Evolutionary conservation across 2,113 vertebrate species (phyloP).

Genomic region (Calidris pygmaea): DNA sequence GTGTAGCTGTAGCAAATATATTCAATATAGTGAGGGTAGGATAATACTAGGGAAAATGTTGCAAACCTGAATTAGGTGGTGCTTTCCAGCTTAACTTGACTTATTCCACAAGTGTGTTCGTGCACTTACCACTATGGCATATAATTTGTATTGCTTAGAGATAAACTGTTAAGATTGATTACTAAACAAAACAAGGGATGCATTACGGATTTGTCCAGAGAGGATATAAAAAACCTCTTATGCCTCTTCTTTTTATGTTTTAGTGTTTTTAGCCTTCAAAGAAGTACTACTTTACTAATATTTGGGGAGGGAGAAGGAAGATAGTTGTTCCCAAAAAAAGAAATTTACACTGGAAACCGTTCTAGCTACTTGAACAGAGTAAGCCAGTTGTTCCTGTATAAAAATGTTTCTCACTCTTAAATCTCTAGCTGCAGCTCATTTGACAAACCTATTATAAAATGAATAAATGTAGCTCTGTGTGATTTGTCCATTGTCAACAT

Average conservation of each 20-base stretch:
- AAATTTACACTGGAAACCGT: constrained; percentile 47
- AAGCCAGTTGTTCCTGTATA: constrained; percentile 71
- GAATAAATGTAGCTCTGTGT: constrained; percentile 80
- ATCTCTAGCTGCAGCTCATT: constrained; percentile 77
- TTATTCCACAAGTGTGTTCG: constrained; percentile 56
- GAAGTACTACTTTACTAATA: constrained; percentile 46
- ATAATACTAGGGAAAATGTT: constrained; percentile 27
- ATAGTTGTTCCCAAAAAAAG: not conserved
- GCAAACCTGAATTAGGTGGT: constrained; percentile 52
- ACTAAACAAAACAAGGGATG: constrained; percentile 50
- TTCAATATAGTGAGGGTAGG: constrained; percentile 42
- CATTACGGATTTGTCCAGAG: constrained; percentile 56
- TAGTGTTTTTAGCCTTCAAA: constrained; percentile 40
- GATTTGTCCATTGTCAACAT: constrained; percentile 87
- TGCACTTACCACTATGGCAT: constrained; percentile 47
- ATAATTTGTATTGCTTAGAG: constrained; percentile 72
- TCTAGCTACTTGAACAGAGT: constrained; percentile 64
- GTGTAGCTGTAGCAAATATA: constrained; percentile 45
- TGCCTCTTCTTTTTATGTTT: constrained; percentile 48
- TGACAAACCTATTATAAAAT: constrained; percentile 86
- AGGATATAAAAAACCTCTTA: constrained; percentile 62
- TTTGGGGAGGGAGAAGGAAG: not conserved
- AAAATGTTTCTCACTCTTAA: constrained; percentile 77
- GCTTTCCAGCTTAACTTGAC: constrained; percentile 56
- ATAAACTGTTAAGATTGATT: constrained; percentile 64